Conservation (phyloP, 2,797 vertebrate species). For the Phrynocephalus guinanensis region DNA sequence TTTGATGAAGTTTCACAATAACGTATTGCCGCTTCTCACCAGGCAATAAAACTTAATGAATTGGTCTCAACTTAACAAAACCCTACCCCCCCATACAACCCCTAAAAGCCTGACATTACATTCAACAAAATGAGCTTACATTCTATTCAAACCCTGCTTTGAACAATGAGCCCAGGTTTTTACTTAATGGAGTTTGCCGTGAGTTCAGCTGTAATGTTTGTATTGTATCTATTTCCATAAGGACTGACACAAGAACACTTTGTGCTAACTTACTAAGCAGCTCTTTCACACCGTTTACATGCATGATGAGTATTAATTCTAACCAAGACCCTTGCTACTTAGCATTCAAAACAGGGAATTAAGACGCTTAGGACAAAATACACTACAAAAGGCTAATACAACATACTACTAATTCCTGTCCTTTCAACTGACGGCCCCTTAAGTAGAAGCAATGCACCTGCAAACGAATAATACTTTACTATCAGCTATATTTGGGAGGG, state of each 20-base stretch:
- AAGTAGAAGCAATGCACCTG: constrained; percentile 99
- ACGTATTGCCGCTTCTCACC: constrained; percentile 97
- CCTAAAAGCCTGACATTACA: constrained; percentile 98
- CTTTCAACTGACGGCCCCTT: constrained; percentile 94
- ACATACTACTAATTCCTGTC: constrained; percentile 96
- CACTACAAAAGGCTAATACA: constrained; percentile 99
- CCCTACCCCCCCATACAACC: constrained; percentile 91
- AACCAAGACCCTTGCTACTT: constrained; percentile 96
- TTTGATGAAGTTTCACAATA: constrained; percentile 99
- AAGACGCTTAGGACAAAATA: constrained; percentile 99
- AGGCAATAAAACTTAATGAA: constrained; percentile 99
- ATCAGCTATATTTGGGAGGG: constrained; percentile 90
- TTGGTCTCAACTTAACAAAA: constrained; percentile 99
- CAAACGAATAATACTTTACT: constrained; percentile 98
- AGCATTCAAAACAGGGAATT: constrained; percentile 99
- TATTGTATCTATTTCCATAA: constrained; percentile 99
- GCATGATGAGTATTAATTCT: constrained; percentile 98
- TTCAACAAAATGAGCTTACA: constrained; percentile 99
- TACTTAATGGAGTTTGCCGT: constrained; percentile 95
- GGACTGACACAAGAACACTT: constrained; percentile 99
- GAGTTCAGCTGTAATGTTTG: constrained; percentile 99
- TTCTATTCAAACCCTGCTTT: constrained; percentile 87
- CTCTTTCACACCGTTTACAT: constrained; percentile 99
- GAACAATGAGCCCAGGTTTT: constrained; percentile 94
- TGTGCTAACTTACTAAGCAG: constrained; percentile 96